Conservation (phyloP, 1,140 invertebrate species). For the Atopsyche davidsoni region DNA sequence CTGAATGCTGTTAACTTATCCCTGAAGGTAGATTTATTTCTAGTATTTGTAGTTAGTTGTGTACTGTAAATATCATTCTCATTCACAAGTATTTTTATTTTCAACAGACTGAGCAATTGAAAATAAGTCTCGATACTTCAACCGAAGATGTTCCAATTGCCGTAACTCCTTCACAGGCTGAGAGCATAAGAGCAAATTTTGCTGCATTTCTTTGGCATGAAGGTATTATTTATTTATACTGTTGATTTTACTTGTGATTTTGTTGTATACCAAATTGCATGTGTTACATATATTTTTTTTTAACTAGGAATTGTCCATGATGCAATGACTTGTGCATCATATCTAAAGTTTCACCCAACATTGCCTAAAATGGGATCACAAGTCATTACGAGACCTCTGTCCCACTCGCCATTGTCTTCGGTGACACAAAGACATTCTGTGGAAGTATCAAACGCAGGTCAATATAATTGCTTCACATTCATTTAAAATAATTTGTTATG, state of each 20-base stretch:
- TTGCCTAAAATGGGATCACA: constrained; percentile 73
- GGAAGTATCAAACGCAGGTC: constrained; percentile 71
- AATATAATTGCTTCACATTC: not conserved
- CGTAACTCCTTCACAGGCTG: constrained; percentile 86
- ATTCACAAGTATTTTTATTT: no score
- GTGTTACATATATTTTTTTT: constrained; percentile 2
- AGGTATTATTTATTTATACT: constrained; percentile 42
- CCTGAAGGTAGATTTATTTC: no score
- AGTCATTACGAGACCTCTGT: constrained; percentile 53
- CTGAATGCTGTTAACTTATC: no score
- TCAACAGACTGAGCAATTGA: no score
- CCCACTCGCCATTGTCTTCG: constrained; percentile 49
- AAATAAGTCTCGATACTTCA: no score
- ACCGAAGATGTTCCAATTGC: constrained; percentile 41
- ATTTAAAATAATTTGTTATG: not conserved
- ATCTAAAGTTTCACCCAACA: constrained; percentile 89
- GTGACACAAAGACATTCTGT: constrained; percentile 77
- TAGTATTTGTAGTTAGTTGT: no score
- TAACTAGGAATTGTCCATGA: constrained; percentile 80
- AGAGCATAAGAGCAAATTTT: constrained; percentile 88
- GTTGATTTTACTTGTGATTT: constrained; percentile 1
- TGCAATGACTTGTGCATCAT: constrained; percentile 94
- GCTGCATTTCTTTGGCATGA: constrained; percentile 96
- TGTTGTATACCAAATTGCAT: constrained; percentile 1
- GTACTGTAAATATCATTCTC: no score